Evolutionary conservation across 1,140 invertebrate genomes (phyloP).

Genomic region (Atta texana): DNA sequence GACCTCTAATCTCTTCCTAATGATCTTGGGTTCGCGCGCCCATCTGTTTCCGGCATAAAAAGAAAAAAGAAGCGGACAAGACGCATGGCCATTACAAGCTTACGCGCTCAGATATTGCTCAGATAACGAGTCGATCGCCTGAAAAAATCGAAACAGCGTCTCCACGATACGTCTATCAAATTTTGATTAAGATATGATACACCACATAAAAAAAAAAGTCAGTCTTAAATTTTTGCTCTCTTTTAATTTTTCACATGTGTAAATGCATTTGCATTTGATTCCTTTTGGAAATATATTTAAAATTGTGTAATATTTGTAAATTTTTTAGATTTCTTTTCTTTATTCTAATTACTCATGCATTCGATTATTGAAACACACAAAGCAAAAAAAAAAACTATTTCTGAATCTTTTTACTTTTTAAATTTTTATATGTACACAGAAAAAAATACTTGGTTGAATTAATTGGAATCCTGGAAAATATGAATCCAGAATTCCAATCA

Average conservation of each 20-base stretch:
- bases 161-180: slow-evolving; percentile 5
- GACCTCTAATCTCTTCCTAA: slow-evolving; percentile 77
- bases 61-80: slow-evolving; percentile 49
- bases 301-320: too few relatives aligned
- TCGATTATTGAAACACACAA: too few relatives aligned
- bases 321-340: too few relatives aligned
- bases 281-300: too few relatives aligned
- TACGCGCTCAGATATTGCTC: slow-evolving; percentile 29
- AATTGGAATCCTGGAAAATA: too few relatives aligned
- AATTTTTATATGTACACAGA: neutral
- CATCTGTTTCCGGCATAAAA: slow-evolving; percentile 75
- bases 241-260: neutral
- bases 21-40: slow-evolving; percentile 68
- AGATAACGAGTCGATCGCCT: slow-evolving; percentile 20
- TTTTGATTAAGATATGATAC: neutral
- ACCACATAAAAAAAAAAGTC: neutral
- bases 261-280: too few relatives aligned
- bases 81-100: slow-evolving; percentile 23
- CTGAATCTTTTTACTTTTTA: neutral
- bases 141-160: slow-evolving; percentile 13
- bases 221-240: neutral
- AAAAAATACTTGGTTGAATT: too few relatives aligned
- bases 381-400: too few relatives aligned
- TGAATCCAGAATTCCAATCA: too few relatives aligned
- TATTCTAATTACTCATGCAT: too few relatives aligned